A percentile compares a stretch with the other conserved stretches of the same genome.
These are phyloP conservation scores for Gymnodraco acuticeps DNA, from an alignment of 2,797 vertebrate genomes.

Conservation along the genomic window DNA sequence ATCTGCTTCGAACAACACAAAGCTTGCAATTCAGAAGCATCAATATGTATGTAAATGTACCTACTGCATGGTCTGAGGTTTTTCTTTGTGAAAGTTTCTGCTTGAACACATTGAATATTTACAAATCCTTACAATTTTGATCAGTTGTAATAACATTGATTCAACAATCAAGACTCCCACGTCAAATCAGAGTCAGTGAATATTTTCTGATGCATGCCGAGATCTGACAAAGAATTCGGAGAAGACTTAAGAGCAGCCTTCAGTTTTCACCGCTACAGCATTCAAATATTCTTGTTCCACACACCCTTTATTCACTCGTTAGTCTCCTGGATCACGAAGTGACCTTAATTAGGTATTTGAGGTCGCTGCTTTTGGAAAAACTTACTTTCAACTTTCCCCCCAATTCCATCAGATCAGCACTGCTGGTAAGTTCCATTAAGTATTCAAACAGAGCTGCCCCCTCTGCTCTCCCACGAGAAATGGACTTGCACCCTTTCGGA, in stretches of 20 bases:
- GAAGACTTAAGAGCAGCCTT: constrained; percentile 14
- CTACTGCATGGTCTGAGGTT: background rate
- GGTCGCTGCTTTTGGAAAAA: constrained; percentile 45
- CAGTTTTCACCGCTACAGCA: constrained; percentile 1
- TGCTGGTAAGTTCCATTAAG: constrained; percentile 60
- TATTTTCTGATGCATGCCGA: constrained; percentile 30
- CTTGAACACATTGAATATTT: constrained; percentile 27
- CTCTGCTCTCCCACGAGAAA: constrained; percentile 39
- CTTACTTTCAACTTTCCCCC: constrained; percentile 41
- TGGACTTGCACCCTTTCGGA: constrained; percentile 45
- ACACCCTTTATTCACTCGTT: constrained; percentile 35
- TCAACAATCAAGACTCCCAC: constrained; percentile 39
- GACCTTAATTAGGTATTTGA: constrained; percentile 46
- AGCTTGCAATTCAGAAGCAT: background rate
- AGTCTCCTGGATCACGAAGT: constrained; percentile 36
- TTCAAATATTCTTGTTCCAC: constrained; percentile 23
- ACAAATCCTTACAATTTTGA: constrained; percentile 23
- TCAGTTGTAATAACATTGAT: constrained; percentile 48
- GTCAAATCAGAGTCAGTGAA: constrained; percentile 16
- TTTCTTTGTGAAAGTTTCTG: constrained; percentile 18
- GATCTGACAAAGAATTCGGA: constrained; percentile 18
- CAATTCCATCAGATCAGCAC: constrained; percentile 58
- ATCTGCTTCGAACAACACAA: background rate
- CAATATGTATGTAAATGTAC: background rate
- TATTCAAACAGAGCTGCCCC: constrained; percentile 63